Conservation (phyloP, 2,888 invertebrate genomes). For the Chouioia cunea region DNA sequence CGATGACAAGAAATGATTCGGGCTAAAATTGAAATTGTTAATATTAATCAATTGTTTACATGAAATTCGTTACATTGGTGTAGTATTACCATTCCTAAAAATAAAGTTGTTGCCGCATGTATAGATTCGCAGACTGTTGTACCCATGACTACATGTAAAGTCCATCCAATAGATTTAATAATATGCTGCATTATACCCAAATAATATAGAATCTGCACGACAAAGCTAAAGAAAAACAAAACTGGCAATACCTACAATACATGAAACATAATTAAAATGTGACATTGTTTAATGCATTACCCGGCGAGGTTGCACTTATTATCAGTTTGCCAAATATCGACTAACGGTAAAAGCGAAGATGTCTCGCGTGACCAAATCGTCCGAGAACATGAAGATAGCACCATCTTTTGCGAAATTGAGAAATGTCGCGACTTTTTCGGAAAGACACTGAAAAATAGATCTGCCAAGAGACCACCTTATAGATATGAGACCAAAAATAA, state of each 20-base stretch:
- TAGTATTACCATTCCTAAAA: constrained; percentile 86
- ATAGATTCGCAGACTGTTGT: constrained; percentile 96
- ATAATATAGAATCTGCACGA: constrained; percentile 89
- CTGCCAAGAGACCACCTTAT: constrained; percentile 87
- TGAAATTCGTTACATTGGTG: not conserved
- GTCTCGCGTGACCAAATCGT: constrained; percentile 72
- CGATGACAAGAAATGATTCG: constrained; percentile 89
- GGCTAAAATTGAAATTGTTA: constrained; percentile 71
- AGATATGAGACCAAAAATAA: constrained; percentile 84
- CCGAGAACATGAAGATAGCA: constrained; percentile 87
- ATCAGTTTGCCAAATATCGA: constrained; percentile 39
- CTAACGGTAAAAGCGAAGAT: constrained; percentile 90
- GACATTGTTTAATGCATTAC: not conserved
- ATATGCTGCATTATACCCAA: constrained; percentile 89
- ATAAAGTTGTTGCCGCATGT: constrained; percentile 91
- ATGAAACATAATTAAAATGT: constrained; percentile 14
- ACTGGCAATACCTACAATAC: constrained; percentile 82
- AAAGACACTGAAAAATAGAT: constrained; percentile 77
- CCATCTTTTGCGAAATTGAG: constrained; percentile 84
- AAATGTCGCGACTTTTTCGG: constrained; percentile 81
- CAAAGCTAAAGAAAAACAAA: constrained; percentile 93
- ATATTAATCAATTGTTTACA: not conserved
- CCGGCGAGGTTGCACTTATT: not conserved
- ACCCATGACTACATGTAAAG: constrained; percentile 78
- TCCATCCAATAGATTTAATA: constrained; percentile 82